Conservation (phyloP, 2,888 invertebrate genomes). For the Lymantria dispar region DNA sequence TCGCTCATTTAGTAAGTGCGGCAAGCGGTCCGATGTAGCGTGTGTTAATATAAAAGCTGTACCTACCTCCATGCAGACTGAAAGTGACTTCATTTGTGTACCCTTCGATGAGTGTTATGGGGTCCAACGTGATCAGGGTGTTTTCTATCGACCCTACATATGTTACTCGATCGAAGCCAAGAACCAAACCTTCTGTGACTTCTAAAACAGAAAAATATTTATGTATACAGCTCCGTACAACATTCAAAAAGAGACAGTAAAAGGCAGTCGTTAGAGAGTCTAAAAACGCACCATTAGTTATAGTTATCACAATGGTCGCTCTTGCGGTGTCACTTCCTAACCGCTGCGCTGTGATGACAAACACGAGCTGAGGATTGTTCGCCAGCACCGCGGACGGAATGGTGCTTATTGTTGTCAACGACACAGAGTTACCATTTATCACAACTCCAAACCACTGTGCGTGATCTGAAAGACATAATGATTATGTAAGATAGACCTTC, state of each 20-base stretch:
- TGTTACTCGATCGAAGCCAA: conserved; percentile 28
- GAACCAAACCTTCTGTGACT: conserved; percentile 3
- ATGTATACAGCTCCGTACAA: no score
- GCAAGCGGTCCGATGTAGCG: background rate
- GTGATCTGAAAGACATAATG: background rate
- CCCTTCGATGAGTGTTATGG: conserved; percentile 38
- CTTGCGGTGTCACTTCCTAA: conserved; percentile 15
- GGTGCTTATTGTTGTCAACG: conserved; percentile 6
- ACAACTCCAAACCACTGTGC: background rate
- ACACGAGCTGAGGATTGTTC: conserved; percentile 28
- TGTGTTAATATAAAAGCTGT: background rate
- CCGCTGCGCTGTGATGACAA: conserved; percentile 22
- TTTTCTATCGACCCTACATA: conserved; percentile 34
- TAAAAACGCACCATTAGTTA: conserved; percentile 7
- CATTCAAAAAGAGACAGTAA: no score
- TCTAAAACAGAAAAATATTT: background rate
- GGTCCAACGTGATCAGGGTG: conserved; percentile 19
- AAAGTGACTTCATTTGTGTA: conserved; percentile 33
- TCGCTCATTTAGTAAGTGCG: background rate
- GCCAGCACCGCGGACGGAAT: conserved; percentile 18
- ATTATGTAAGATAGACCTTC: no score
- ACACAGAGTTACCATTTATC: conserved; percentile 3
- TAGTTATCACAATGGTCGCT: conserved; percentile 26
- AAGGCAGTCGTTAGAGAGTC: no score
- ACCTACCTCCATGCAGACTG: conserved; percentile 34